A percentile compares a stretch with the other conserved stretches of the same genome.
Conservation (phyloP, 2,797 vertebrate genomes). For the Propithecus perrieri region DNA sequence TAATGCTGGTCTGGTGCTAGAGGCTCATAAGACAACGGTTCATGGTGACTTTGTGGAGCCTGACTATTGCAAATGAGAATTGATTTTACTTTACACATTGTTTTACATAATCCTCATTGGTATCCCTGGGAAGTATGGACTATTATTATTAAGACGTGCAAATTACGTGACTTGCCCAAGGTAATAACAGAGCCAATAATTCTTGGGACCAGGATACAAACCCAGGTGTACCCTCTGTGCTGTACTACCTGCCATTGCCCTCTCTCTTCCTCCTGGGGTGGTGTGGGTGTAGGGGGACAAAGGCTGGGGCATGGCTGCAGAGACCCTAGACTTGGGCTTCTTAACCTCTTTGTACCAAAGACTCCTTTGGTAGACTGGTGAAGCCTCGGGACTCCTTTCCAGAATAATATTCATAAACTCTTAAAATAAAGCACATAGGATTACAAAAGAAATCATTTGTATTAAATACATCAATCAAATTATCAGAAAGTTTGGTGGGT, state of each 20-base stretch:
- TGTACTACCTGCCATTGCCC: fast-evolving
- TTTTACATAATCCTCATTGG: background rate
- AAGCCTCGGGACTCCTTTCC: background rate
- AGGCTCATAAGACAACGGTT: background rate
- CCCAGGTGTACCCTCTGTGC: background rate
- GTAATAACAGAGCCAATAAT: background rate
- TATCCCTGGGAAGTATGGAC: background rate
- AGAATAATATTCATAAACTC: background rate
- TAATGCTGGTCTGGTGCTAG: background rate
- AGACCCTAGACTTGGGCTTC: no score
- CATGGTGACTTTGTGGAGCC: background rate
- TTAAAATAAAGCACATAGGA: background rate
- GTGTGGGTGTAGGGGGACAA: background rate
- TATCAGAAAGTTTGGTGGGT: background rate
- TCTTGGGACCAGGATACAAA: background rate
- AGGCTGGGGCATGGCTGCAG: background rate
- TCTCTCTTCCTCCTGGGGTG: background rate
- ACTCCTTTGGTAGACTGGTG: background rate
- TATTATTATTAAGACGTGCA: background rate
- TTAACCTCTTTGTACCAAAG: background rate
- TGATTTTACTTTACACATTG: no score
- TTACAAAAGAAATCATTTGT: background rate
- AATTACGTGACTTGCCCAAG: background rate
- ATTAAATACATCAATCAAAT: background rate
- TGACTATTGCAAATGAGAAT: background rate